Evolutionary conservation across 1,140 invertebrate species (phyloP).

Genomic region (Penaeus vannamei): DNA sequence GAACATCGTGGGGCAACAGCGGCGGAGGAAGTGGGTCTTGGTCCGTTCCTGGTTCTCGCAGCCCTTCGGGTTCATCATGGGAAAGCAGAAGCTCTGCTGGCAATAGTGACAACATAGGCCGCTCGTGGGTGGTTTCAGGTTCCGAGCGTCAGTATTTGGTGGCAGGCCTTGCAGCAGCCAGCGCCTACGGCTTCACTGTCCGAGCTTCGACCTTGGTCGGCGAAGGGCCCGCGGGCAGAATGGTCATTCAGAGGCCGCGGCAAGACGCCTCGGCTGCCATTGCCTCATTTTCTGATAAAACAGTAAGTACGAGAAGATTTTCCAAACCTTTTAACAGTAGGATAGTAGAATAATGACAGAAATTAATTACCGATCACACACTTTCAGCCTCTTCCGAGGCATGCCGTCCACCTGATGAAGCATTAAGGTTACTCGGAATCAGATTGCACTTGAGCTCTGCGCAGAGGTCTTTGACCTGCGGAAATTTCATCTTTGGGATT

Average conservation of each 20-base stretch:
- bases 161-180: slow-evolving; percentile 20
- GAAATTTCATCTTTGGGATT: no score
- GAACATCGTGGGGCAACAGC: no score
- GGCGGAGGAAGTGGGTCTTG: no score
- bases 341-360: no score
- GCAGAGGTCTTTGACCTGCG: no score
- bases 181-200: slow-evolving; percentile 46
- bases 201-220: slow-evolving; percentile 44
- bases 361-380: no score
- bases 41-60: background rate
- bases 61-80: slow-evolving; percentile 18
- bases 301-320: background rate
- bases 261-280: slow-evolving; percentile 45
- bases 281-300: slow-evolving; percentile 57
- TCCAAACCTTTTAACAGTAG: no score
- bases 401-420: no score
- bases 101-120: slow-evolving; percentile 5
- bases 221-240: slow-evolving; percentile 32
- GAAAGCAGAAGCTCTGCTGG: slow-evolving; percentile 1
- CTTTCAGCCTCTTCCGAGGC: no score
- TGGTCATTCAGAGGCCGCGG: slow-evolving; percentile 39
- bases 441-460: no score
- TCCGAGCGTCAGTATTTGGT: slow-evolving; percentile 54
- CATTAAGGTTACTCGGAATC: no score
- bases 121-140: slow-evolving; percentile 58